Evolutionary conservation across 2,888 invertebrate genomes (phyloP).

Genomic region (Melolontha melolontha): DNA sequence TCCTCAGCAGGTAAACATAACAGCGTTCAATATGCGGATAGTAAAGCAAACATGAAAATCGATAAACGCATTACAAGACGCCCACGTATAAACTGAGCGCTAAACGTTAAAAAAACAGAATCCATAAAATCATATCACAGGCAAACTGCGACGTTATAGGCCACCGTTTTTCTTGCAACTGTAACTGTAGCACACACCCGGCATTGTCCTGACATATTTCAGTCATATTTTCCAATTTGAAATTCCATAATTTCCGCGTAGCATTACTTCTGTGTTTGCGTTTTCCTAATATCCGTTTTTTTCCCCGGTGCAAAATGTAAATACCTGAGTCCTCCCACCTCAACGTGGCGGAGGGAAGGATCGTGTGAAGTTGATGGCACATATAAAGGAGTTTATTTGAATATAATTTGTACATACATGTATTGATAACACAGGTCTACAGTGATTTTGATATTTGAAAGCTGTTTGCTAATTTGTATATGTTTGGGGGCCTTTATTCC

Average conservation of each 20-base stretch:
- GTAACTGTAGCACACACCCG: slow-evolving; percentile 3
- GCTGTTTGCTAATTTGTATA: too few species aligned
- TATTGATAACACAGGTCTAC: too few species aligned
- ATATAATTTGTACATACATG: too few species aligned
- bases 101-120: not conserved
- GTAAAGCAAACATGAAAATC: too few species aligned
- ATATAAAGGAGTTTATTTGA: too few species aligned
- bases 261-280: slow-evolving; percentile 32
- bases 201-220: slow-evolving; percentile 30
- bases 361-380: not conserved
- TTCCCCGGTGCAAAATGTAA: slow-evolving; percentile 18
- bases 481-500: too few species aligned
- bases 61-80: too few species aligned
- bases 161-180: slow-evolving; percentile 2
- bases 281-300: slow-evolving; percentile 34
- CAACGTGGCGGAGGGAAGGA: not conserved
- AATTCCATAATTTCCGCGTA: slow-evolving; percentile 40
- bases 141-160: slow-evolving; percentile 13
- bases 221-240: slow-evolving; percentile 35
- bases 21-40: too few species aligned
- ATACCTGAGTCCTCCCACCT: not conserved
- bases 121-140: not conserved
- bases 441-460: too few species aligned
- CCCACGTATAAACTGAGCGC: too few species aligned
- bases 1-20: too few species aligned